A percentile compares a stretch with the other conserved stretches of the same genome.
phyloP scores from a whole-genome alignment of 2,888 invertebrate genomes.

The Drosophila mulleri region DNA sequence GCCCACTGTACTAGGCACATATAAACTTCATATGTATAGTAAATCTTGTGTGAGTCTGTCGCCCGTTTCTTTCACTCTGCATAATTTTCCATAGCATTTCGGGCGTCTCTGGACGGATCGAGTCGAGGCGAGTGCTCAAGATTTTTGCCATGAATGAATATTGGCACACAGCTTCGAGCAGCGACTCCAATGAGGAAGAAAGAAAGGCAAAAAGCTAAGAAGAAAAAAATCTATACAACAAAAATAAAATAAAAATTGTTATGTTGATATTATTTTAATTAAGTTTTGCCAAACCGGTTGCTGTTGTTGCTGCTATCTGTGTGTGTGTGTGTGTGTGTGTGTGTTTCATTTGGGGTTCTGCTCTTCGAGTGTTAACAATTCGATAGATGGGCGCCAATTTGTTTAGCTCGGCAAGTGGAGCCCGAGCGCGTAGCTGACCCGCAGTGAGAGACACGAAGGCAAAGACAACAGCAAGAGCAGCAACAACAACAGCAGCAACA shows the following conservation, averaged over 20 bases:
- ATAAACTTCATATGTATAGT: slow-evolving; percentile 54
- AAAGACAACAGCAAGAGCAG: neutral
- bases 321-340: slow-evolving; percentile 32
- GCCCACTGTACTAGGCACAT: slow-evolving; percentile 56
- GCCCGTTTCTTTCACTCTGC: slow-evolving; percentile 77
- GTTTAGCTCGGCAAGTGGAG: slow-evolving; percentile 73
- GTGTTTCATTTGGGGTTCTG: slow-evolving; percentile 68
- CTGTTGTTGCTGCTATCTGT: slow-evolving; percentile 5
- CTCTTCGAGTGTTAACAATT: slow-evolving; percentile 74
- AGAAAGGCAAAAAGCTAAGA: slow-evolving; percentile 38
- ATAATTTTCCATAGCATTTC: slow-evolving; percentile 80
- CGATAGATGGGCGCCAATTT: slow-evolving; percentile 79
- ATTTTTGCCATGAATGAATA: slow-evolving; percentile 76
- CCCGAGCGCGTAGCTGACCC: slow-evolving; percentile 41
- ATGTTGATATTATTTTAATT: slow-evolving; percentile 83
- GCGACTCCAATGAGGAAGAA: slow-evolving; percentile 62
- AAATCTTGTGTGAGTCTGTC: slow-evolving; percentile 67
- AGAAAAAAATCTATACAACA: slow-evolving; percentile 10
- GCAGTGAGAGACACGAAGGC: slow-evolving; percentile 6
- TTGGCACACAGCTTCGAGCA: slow-evolving; percentile 67
- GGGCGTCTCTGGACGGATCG: slow-evolving; percentile 33
- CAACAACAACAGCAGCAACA: no score
- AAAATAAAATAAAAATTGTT: slow-evolving; percentile 76
- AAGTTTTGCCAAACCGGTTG: slow-evolving; percentile 82
- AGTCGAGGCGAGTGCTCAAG: slow-evolving; percentile 60